Percentiles rank a stretch among this genome's conserved stretches.
Evolutionary conservation across 2,797 vertebrate species (phyloP).

Genomic region (Hippopotamyrus pictus): DNA sequence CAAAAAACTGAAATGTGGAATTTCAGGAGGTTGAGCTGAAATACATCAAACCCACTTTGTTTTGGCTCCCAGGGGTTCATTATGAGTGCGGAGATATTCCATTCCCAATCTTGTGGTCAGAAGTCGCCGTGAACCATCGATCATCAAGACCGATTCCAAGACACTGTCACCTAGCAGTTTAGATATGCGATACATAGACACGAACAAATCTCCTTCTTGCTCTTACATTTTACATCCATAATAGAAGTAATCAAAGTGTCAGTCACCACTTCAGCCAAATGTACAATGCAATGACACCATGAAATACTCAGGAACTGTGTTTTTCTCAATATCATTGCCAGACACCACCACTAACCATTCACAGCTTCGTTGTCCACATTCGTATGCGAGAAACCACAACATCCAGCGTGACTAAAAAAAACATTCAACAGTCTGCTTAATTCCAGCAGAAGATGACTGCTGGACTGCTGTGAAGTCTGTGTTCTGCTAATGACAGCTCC

Average conservation of each 20-base stretch:
- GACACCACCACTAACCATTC: neutral
- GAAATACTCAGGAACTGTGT: neutral
- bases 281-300: neutral
- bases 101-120: neutral
- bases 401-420: neutral
- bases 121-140: neutral
- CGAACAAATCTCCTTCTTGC: neutral
- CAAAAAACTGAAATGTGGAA: neutral
- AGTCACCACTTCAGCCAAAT: neutral
- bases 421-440: neutral
- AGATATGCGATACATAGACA: neutral
- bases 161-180: neutral
- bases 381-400: neutral
- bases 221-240: neutral
- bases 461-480: neutral
- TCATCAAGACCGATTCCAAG: neutral
- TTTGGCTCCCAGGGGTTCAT: neutral
- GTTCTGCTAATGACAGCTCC: neutral
- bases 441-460: neutral
- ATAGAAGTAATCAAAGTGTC: neutral
- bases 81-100: neutral
- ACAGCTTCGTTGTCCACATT: neutral
- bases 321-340: neutral
- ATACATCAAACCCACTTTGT: neutral
- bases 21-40: neutral